A percentile compares a stretch with the other conserved stretches of the same genome.
These are phyloP conservation scores for Epinephelus cyanopodus DNA, from an alignment of 2,113 vertebrate species.

Conservation along the genomic window DNA sequence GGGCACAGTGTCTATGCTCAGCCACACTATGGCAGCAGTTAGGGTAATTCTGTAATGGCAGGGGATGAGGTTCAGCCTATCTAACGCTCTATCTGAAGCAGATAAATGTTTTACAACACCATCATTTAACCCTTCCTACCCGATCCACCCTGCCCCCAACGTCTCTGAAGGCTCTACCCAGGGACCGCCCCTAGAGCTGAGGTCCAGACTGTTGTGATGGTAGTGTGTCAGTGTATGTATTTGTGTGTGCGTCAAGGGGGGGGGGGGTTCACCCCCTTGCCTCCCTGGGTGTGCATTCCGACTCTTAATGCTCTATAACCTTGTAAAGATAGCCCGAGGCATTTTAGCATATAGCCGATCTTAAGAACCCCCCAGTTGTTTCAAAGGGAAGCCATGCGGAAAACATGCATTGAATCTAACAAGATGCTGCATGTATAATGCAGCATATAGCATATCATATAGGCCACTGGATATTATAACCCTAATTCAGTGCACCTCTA, in stretches of 20 bases:
- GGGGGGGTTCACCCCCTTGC: slow-evolving; percentile 42
- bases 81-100: slow-evolving; percentile 78
- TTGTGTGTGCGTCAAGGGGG: slow-evolving; percentile 17
- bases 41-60: slow-evolving; percentile 86
- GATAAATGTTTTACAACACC: slow-evolving; percentile 85
- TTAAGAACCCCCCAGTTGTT: slow-evolving; percentile 74
- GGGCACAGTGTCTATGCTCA: slow-evolving; percentile 71
- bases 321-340: slow-evolving; percentile 80
- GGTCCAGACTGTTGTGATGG: slow-evolving; percentile 43
- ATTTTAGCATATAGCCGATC: slow-evolving; percentile 72
- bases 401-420: slow-evolving; percentile 83
- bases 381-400: slow-evolving; percentile 78
- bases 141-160: slow-evolving; percentile 49
- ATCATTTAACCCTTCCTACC: slow-evolving; percentile 79
- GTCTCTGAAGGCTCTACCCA: slow-evolving; percentile 37
- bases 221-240: slow-evolving; percentile 24
- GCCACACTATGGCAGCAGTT: slow-evolving; percentile 75
- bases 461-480: slow-evolving; percentile 69
- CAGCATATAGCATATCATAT: slow-evolving; percentile 69
- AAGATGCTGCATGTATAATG: slow-evolving; percentile 84
- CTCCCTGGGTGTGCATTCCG: slow-evolving; percentile 71
- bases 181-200: slow-evolving; percentile 57
- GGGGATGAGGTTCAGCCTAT: slow-evolving; percentile 76
- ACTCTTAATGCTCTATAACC: slow-evolving; percentile 81
- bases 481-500: slow-evolving; percentile 46